These are phyloP conservation scores for Thalassarche chlororhynchos DNA, from an alignment of 2,113 vertebrate species.

Conservation along the genomic window DNA sequence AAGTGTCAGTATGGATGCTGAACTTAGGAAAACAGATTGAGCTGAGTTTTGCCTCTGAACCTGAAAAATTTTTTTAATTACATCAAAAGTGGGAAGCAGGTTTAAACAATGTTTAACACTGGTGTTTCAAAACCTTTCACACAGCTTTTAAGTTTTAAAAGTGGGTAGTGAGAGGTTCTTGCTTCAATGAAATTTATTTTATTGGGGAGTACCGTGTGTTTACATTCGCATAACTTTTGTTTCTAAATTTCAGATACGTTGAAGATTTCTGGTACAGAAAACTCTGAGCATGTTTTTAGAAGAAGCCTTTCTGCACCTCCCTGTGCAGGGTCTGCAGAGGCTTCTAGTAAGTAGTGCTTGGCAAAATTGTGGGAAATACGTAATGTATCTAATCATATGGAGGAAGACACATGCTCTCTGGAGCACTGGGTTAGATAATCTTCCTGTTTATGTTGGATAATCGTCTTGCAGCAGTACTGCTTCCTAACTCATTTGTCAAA, in stretches of 20 bases:
- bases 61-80: background rate
- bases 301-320: slow-evolving; percentile 74
- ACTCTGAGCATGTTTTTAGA: slow-evolving; percentile 55
- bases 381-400: background rate
- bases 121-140: background rate
- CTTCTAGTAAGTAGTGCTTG: slow-evolving; percentile 70
- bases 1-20: background rate
- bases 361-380: background rate
- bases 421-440: background rate
- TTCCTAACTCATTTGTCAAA: background rate
- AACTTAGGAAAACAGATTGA: background rate
- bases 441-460: background rate
- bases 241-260: slow-evolving; percentile 53
- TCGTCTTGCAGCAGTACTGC: background rate
- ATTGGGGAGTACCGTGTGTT: background rate
- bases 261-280: slow-evolving; percentile 53
- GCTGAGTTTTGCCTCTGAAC: background rate
- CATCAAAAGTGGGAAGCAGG: background rate
- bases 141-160: background rate
- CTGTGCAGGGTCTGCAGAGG: slow-evolving; percentile 69
- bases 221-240: background rate
- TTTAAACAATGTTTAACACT: background rate
- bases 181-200: background rate
- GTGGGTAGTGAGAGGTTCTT: background rate
- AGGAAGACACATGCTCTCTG: background rate